Conservation (phyloP, 2,113 vertebrate genomes). For the Antidorcas marsupialis region DNA sequence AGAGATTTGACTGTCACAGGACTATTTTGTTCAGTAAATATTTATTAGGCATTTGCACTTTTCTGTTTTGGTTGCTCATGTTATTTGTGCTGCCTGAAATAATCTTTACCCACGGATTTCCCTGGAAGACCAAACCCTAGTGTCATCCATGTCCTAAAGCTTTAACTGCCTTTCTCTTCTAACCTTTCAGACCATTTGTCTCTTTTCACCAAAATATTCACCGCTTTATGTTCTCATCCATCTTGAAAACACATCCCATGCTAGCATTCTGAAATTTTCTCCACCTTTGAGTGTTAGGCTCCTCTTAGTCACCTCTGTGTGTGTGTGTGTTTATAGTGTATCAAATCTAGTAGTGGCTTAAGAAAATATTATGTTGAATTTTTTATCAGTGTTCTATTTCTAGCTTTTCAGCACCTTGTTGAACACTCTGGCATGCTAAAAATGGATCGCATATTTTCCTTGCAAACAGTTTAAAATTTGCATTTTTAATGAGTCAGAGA, state of each 20-base stretch:
- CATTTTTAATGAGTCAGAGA: slow-evolving; percentile 7
- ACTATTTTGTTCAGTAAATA: not conserved
- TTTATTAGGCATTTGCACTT: not conserved
- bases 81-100: slow-evolving; percentile 13
- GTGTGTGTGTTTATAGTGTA: not conserved
- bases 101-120: not conserved
- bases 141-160: not conserved
- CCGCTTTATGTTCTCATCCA: not conserved
- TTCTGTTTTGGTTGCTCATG: not conserved
- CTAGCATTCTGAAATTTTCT: not conserved
- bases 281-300: not conserved
- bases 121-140: not conserved
- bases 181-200: not conserved
- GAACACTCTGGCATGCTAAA: not conserved
- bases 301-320: not conserved
- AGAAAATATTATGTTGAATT: not conserved
- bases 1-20: not conserved
- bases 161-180: not conserved
- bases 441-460: slow-evolving; percentile 20
- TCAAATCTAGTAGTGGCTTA: not conserved
- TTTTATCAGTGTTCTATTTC: not conserved
- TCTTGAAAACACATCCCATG: not conserved
- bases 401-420: not conserved
- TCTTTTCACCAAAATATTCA: not conserved
- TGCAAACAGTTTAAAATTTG: slow-evolving; percentile 34